Evolutionary conservation across 1,140 invertebrate species (phyloP), one percentile per base, ranked within the genome.

Genomic region (Proales similis): DNA sequence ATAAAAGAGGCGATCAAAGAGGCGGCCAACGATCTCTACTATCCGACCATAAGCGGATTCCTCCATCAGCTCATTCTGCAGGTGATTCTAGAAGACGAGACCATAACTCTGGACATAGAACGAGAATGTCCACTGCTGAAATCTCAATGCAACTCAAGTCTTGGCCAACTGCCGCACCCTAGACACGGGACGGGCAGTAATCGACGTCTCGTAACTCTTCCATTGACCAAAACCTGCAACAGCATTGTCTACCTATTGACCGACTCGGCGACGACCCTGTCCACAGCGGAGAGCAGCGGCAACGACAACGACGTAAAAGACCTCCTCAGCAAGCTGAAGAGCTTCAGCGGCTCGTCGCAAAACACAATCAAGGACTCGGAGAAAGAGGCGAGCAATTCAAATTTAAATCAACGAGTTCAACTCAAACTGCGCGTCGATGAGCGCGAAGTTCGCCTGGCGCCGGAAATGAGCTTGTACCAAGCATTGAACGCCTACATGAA

Each of bases 61-160:
- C 87, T 87, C 9, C 81, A 88, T 19, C 81, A 88, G 61, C 74
- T 93, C 24, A 83, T 92, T 48, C 74, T 91, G 6, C 87, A 90
- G 70, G 77, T 91, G 22, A 77, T 91, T 14, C 74, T 92, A 36
- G 87, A 90, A 68, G 86, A 85, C 70, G 87, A 91, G 72, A 87
- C 86, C 66, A 81, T 87, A 33, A 78, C 82, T 7, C 83, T 78
- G 2, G 82, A 82, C 39, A 78, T 87, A 22, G 82, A 81, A 19
- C 67, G 67, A 11, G 36, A 45, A 11, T 63, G 60, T 14, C 48
- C 60, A 7, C 46, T 65, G 17, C 47, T 61, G 17, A 65, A 65
- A 17, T 63, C 64, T 30, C 38, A 63, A 49, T 43, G 64, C 24
- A 42, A 45, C 60, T 48, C 48, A 30, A 22, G 48, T 39, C 26